Evolutionary conservation across 2,797 vertebrate genomes (phyloP).

Genomic region (Cheirogaleus major): DNA sequence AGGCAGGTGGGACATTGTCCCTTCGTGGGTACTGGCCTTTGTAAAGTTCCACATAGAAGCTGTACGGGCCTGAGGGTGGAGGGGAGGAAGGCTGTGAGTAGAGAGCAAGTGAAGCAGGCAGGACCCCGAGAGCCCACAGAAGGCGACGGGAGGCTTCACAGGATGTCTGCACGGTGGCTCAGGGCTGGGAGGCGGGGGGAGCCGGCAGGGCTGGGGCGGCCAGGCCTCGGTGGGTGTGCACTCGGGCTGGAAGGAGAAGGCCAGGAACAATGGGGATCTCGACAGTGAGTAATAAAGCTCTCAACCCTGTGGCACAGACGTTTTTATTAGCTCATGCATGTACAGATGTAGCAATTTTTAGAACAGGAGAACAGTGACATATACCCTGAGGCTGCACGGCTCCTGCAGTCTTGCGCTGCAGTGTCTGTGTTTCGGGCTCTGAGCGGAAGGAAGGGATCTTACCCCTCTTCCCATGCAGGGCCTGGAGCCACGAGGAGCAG

Average conservation of each 20-base stretch:
- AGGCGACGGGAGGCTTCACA: rapidly evolving
- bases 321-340: slow-evolving; percentile 68
- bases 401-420: neutral
- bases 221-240: rapidly evolving
- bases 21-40: neutral
- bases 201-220: neutral
- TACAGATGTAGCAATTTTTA: slow-evolving; percentile 73
- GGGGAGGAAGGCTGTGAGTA: neutral
- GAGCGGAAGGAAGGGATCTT: neutral
- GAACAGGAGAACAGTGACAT: slow-evolving; percentile 47
- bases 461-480: neutral
- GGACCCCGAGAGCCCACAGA: neutral
- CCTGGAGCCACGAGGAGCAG: rapidly evolving
- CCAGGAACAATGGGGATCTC: neutral
- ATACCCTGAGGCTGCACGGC: slow-evolving; percentile 24
- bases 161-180: neutral
- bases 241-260: neutral
- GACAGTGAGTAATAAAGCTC: slow-evolving; percentile 26
- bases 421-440: neutral
- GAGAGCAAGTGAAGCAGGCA: neutral
- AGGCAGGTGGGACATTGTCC: neutral
- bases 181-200: neutral
- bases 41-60: neutral
- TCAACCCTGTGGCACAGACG: slow-evolving; percentile 6
- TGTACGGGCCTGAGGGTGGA: neutral